Percentiles rank a stretch among this genome's conserved stretches.
Evolutionary conservation across 2,888 invertebrate species (phyloP).

Genomic region (Phyto melanocephala): DNA sequence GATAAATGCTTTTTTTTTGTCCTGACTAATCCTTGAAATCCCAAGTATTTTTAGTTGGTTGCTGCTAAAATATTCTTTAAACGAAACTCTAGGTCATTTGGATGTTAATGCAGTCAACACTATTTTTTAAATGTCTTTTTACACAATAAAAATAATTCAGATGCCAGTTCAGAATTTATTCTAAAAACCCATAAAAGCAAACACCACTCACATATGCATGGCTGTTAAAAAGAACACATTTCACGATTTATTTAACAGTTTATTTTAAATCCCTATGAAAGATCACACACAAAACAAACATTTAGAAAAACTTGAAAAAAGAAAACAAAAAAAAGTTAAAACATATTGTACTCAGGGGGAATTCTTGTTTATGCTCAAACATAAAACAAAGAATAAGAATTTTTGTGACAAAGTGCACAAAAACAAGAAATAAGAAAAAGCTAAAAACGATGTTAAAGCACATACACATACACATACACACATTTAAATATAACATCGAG

Average conservation of each 20-base stretch:
- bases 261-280: conserved; percentile 41
- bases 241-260: conserved; percentile 54
- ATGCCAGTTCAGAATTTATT: conserved; percentile 14
- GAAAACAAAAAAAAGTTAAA: conserved; percentile 23
- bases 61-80: conserved; percentile 2
- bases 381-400: conserved; percentile 14
- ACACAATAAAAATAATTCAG: background rate
- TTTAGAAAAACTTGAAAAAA: background rate
- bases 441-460: background rate
- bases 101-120: background rate
- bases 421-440: conserved; percentile 1
- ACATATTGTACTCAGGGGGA: conserved; percentile 45
- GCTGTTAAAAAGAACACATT: conserved; percentile 15
- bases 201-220: background rate
- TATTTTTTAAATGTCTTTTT: background rate
- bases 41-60: background rate
- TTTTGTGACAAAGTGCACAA: conserved; percentile 42
- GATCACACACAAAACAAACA: background rate
- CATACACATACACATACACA: background rate
- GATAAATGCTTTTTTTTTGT: no score
- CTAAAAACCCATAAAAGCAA: background rate
- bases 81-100: conserved; percentile 23
- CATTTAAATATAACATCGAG: background rate
- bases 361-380: conserved; percentile 33
- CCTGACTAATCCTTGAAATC: background rate